Percentiles rank a stretch among this genome's conserved stretches.
phyloP scores from a whole-genome alignment of 2,797 vertebrate species.

The Chlorospingus semifuscus region DNA sequence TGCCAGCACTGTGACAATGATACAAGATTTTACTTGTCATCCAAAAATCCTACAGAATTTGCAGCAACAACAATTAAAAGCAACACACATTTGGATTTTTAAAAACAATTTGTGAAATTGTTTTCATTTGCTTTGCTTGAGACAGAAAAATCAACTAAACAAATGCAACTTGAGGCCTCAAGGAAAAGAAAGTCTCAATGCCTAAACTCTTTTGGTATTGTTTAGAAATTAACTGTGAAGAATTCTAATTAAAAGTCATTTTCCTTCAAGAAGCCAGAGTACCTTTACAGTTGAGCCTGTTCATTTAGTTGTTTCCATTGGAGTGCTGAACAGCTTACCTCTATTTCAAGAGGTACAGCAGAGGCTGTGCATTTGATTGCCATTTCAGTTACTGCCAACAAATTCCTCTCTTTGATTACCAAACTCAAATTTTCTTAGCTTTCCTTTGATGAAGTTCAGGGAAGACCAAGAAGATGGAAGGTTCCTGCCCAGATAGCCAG shows the following conservation, averaged over 20 bases:
- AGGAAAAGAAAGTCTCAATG: not conserved
- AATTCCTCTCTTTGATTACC: not conserved
- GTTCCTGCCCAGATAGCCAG: not conserved
- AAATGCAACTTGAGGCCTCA: not conserved
- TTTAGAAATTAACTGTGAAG: not conserved
- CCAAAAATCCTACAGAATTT: not conserved
- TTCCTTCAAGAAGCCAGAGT: not conserved
- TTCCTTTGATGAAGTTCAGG: not conserved
- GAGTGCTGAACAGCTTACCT: not conserved
- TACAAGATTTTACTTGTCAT: not conserved
- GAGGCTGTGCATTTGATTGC: not conserved
- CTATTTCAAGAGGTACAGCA: not conserved
- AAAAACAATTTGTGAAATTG: not conserved
- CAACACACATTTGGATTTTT: not conserved
- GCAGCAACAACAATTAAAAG: not conserved
- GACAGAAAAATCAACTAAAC: not conserved
- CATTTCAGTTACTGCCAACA: not conserved
- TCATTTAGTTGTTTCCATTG: not conserved
- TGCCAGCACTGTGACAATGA: not conserved
- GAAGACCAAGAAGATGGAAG: not conserved
- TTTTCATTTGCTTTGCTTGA: not conserved
- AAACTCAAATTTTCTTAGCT: not conserved
- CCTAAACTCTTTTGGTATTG: not conserved
- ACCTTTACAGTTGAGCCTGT: not conserved
- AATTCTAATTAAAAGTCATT: not conserved